Percentiles rank a stretch among this genome's conserved stretches.
Evolutionary conservation across 2,888 invertebrate species (phyloP).

Genomic region (Seira musarum): DNA sequence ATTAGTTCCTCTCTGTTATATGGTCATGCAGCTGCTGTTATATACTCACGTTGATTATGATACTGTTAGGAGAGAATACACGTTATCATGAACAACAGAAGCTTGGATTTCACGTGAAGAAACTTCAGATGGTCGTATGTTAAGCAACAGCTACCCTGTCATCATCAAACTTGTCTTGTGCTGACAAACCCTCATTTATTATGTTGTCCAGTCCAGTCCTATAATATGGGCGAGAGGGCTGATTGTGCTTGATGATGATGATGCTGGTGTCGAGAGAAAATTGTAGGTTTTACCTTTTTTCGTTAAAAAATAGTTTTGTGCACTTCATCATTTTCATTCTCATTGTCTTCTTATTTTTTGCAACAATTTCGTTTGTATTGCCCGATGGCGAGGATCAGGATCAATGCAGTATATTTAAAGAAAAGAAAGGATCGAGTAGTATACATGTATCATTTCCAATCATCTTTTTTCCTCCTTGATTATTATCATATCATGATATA

Average conservation of each 20-base stretch:
- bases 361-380: neutral
- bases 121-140: constrained; percentile 12
- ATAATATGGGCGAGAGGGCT: neutral
- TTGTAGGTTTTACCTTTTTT: constrained; percentile 48
- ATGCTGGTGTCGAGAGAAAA: constrained; percentile 48
- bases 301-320: constrained; percentile 32
- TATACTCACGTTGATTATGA: neutral
- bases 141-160: constrained; percentile 50
- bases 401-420: neutral
- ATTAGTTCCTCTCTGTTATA: neutral
- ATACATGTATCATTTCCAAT: constrained; percentile 16
- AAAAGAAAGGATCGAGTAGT: neutral
- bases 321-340: constrained; percentile 41
- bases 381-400: neutral
- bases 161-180: constrained; percentile 62
- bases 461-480: neutral
- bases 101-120: constrained; percentile 19
- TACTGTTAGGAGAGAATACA: neutral
- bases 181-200: constrained; percentile 61
- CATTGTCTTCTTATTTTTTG: constrained; percentile 24
- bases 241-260: neutral
- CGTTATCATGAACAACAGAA: constrained; percentile 4
- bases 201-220: constrained; percentile 54
- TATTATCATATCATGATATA: neutral
- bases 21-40: neutral